Evolutionary conservation across 2,888 invertebrate genomes (phyloP), one percentile per base, ranked within the genome.

Genomic region (Pyralis farinalis): DNA sequence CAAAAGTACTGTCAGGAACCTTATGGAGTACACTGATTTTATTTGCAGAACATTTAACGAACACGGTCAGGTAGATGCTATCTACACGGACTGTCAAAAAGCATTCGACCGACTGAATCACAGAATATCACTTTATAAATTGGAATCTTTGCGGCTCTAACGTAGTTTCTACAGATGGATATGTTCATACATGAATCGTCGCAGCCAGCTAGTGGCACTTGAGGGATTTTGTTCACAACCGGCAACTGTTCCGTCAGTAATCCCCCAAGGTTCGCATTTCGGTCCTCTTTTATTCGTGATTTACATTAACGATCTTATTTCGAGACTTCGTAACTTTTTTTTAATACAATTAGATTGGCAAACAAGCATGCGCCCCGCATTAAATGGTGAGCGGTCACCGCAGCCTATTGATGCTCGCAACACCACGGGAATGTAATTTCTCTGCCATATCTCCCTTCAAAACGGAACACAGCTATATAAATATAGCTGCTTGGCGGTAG

Each of bases 211-310:
- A 7, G 37, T 30, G 5, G 30, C 30, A 20, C 9, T 37, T 8
- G 30, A 21, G 8, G 37, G 30, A 7, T 37, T 9, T 8, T 7
- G 16, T 16, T 37, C 30, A 8, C 7, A 7, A 7, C 32, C 32
- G 6, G 16, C 12, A 8, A 7, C 7, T 1, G 22, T 34, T 9
- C 10, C 34, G 2, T 37, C 31, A 4, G 37, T 32, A 4, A 20
- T 37, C 1, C 37, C 37, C 1, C 37, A 30, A 21, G 37, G 39
- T 10, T 39, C 39, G 1, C 39, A 33, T 33, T 12, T 39, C 6
- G 39, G 38, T 1, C 38, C 38, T 2, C 21, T 32, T 11, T 12
- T 37, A 6, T 37, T 20, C 5, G 21, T 29, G 3, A 9, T 37
- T 5, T 37, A 20, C 30, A 37, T 29, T 5, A 37, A 37, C 7